Percentiles rank a stretch among this genome's conserved stretches.
Evolutionary conservation across 2,797 vertebrate species (phyloP).

Genomic region (Schizothorax lantsangensis): DNA sequence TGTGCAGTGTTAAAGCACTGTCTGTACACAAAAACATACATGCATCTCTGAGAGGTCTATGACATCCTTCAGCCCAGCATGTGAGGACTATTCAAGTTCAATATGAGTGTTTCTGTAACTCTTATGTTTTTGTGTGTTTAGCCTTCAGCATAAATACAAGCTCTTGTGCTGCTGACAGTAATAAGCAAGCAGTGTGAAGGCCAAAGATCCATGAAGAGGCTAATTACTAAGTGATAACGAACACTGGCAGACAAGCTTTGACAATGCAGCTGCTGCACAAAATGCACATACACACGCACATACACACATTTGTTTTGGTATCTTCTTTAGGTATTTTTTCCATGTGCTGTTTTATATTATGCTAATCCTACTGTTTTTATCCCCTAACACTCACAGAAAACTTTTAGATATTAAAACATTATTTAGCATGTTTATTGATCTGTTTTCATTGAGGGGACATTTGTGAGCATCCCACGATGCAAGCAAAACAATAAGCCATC

Average conservation of each 20-base stretch:
- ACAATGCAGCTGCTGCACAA: slow-evolving; percentile 57
- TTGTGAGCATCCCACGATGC: not conserved
- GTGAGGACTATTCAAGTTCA: slow-evolving; percentile 10
- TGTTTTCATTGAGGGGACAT: not conserved
- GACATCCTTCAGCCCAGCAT: slow-evolving; percentile 12
- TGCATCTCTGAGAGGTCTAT: not conserved
- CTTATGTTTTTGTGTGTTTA: slow-evolving; percentile 11
- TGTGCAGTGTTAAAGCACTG: not conserved
- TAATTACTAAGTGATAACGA: slow-evolving; percentile 72
- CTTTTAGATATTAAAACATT: not conserved
- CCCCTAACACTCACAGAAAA: not conserved
- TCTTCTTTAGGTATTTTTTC: not conserved
- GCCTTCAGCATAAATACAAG: slow-evolving; percentile 29
- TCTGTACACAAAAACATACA: not conserved
- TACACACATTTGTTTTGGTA: not conserved
- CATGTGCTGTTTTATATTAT: not conserved
- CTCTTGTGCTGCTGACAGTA: slow-evolving; percentile 67
- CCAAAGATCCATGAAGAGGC: slow-evolving; percentile 67
- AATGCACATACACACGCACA: not conserved
- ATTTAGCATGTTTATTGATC: not conserved
- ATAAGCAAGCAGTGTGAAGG: slow-evolving; percentile 74
- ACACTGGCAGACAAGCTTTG: slow-evolving; percentile 69
- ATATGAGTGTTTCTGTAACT: slow-evolving; percentile 19
- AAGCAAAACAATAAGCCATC: not conserved
- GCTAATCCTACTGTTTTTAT: not conserved